Evolutionary conservation across 2,888 invertebrate species (phyloP), one percentile per base, ranked within the genome.

Genomic region (Zygothrica quintamaculata): DNA sequence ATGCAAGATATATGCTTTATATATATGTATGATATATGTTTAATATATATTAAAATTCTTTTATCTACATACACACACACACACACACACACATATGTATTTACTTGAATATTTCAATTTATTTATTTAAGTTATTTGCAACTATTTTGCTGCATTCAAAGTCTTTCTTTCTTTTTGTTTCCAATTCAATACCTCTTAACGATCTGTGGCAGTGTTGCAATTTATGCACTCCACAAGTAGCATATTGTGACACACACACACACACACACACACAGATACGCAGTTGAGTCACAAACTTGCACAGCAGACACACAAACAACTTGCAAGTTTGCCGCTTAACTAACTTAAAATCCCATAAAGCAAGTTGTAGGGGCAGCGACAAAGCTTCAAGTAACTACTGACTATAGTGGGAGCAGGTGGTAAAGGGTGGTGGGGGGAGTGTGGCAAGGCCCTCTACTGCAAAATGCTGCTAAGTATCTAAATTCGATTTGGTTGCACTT

Each of bases 401-500:
- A n/a, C n/a, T n/a, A n/a, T n/a, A 18, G n/a, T 13, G 37, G 47
- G n/a, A 9, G 29, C 9, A 9, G 13, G 5, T 6, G 16, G 18
- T 12, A 12, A 4, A 15, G 5, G 18, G 3, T 15, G 50, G 51
- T 8, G 8, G 0, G 22, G 36, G 18, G 25, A 39, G 18, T 25
- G 43, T n/a, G 46, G 25, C 40, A 44, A 43, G 48, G 57, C 61
- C 53, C 65, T 61, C 52, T 16, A 53, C 48, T n/a, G n/a, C n/a
- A n/a, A 46, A 76, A 52, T 65, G 64, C 42, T 64, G 64, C 77
- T 74, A 85, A 82, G 80, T 74, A 65, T 66, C 77, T 64, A 79
- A 85, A 81, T 81, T 81, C 80, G 84, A 86, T 81, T 81, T 85
- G 58, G 66, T 42, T 77, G 74, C 80, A 74, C 77, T 80, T 74